These are phyloP conservation scores for Camponotus fellah DNA, from an alignment of 2,888 invertebrate species.

Conservation along the genomic window DNA sequence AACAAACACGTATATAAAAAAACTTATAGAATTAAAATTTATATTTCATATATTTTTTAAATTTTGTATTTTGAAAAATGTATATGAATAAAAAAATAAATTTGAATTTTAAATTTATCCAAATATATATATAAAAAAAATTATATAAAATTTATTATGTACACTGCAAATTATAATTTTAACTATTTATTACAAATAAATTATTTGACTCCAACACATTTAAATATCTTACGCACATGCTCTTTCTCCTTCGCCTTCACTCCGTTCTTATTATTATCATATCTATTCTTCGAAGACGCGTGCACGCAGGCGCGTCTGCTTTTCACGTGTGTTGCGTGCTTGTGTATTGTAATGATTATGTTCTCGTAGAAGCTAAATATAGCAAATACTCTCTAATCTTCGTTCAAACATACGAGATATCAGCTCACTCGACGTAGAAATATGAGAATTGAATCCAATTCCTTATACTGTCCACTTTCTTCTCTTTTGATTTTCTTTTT, in stretches of 20 bases:
- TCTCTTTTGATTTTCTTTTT: too few relatives aligned
- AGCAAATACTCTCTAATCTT: constrained; percentile 63
- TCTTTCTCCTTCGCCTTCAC: neutral
- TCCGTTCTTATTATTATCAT: constrained; percentile 25
- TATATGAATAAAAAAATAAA: neutral
- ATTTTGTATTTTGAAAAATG: neutral
- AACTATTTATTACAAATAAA: neutral
- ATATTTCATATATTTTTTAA: too few relatives aligned
- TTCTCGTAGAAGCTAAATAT: constrained; percentile 74
- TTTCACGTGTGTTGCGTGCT: constrained; percentile 57
- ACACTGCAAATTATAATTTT: too few relatives aligned
- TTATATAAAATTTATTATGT: too few relatives aligned
- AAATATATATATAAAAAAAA: neutral
- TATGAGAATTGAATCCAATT: constrained; percentile 2
- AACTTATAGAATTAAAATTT: too few relatives aligned
- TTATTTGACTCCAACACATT: neutral
- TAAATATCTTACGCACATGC: neutral
- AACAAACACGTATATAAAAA: too few relatives aligned
- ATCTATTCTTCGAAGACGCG: constrained; percentile 30
- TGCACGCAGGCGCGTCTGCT: constrained; percentile 10
- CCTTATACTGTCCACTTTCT: neutral
- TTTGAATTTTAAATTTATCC: neutral
- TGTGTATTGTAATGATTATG: constrained; percentile 65
- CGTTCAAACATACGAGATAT: constrained; percentile 68
- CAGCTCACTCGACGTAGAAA: constrained; percentile 15